A percentile compares a stretch with the other conserved stretches of the same genome.
Conservation (phyloP, 1,140 invertebrate genomes). For the Sarcophaga bullata region DNA sequence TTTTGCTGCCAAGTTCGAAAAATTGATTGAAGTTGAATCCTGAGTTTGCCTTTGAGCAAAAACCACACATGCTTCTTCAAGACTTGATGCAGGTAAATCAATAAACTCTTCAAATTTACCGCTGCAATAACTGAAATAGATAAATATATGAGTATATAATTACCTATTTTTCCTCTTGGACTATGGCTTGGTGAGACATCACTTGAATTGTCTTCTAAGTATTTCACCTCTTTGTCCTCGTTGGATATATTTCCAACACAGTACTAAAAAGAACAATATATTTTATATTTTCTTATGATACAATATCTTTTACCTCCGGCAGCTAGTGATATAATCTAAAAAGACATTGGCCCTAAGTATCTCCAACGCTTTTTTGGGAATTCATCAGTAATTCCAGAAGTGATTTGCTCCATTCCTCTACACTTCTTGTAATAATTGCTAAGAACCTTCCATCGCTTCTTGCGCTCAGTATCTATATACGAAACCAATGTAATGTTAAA, state of each 20-base stretch:
- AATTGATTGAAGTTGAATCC: constrained; percentile 7
- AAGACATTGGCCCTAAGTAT: not conserved
- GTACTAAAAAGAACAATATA: not conserved
- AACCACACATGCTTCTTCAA: constrained; percentile 1
- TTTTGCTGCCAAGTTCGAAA: constrained; percentile 27
- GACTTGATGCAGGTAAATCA: constrained; percentile 7
- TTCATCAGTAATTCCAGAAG: not conserved
- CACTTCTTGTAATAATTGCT: constrained; percentile 20
- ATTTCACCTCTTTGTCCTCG: not conserved
- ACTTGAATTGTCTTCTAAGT: not conserved
- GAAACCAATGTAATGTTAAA: not conserved
- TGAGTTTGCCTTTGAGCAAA: not conserved
- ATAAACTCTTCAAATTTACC: constrained; percentile 26
- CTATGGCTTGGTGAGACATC: not conserved
- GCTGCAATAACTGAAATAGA: not conserved
- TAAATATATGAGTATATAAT: not conserved
- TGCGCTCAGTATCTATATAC: constrained; percentile 13
- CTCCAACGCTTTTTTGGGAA: constrained; percentile 3
- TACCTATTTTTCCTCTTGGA: not conserved
- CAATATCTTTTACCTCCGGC: not conserved
- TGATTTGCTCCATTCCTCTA: not conserved
- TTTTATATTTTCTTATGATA: not conserved
- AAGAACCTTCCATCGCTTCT: constrained; percentile 26
- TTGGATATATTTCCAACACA: not conserved
- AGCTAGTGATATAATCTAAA: too few relatives aligned